Base-by-base conservation (phyloP, 2,113 vertebrate species). In the Lipophrys pholis region DNA sequence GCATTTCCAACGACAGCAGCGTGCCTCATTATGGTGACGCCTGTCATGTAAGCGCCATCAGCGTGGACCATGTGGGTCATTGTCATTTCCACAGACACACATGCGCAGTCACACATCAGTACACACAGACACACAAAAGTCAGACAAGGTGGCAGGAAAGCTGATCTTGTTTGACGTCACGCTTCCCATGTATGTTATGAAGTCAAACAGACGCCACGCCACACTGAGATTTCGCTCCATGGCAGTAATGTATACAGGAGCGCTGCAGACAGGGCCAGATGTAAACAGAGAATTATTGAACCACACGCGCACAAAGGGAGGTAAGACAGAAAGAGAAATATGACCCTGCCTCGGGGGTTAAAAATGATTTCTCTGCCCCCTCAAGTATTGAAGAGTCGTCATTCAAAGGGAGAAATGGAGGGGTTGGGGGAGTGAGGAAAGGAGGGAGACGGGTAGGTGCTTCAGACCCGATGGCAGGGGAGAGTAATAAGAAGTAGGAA, bases 241-340 rank as follows among this genome's bases (percentile, higher is more conserved):
- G 52, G 48, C 63, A 63, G 64, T 63, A 82, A 85, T 69, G 76
- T 51, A 53, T 58, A 80, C 61, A 8, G 30, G 49, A 41, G 52
- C 55, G 36, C 51, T 43, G 72, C 60, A 72, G 45, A 52, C 57
- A 51, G 9, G 40, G 21, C 8, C 8, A 41, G 73, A 85, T 52
- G 53, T 73, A 83, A 86, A 85, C 81, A 83, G 64, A 81, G 73
- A 63, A 64, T 78, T 76, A 77, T 17, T 64, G 75, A 85, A 72
- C 76, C 50, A 80, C 21, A 70, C 30, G 8, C 62, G 61, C 49
- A n/a, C 43, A 42, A 36, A 30, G 43, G 58, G 76, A 30, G 21
- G 21, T 30, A 30, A 30, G 35, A 30, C 21, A 61, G 48, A 50
- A 39, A 15, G 46, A 48, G 65, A 82, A 88, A 89, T 60, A 42